These are phyloP conservation scores for Eira barbara DNA, from an alignment of 2,113 vertebrate species.

Conservation along the genomic window DNA sequence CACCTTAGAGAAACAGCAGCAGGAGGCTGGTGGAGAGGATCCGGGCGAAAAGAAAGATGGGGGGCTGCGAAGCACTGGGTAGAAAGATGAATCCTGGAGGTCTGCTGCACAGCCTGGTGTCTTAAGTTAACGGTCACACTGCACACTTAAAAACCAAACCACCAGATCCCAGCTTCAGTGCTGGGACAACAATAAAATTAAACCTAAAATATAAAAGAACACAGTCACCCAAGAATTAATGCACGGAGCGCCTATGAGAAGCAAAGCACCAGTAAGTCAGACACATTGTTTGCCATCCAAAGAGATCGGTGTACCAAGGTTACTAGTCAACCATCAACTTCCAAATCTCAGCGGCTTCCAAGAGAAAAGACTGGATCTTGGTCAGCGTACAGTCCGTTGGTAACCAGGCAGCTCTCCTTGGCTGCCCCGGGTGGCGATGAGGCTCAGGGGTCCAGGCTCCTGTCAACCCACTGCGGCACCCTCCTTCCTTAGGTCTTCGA, in stretches of 20 bases:
- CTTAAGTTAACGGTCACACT: fast-evolving
- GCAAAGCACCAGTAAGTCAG: neutral
- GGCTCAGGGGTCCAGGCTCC: neutral
- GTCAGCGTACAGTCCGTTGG: fast-evolving
- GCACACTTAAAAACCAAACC: neutral
- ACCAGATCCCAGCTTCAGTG: neutral
- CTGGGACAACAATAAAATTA: fast-evolving
- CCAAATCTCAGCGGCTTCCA: neutral
- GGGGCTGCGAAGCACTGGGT: fast-evolving
- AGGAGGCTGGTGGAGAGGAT: neutral
- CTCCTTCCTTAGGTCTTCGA: no score
- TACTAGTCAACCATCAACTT: neutral
- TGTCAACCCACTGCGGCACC: fast-evolving
- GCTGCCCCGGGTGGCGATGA: fast-evolving
- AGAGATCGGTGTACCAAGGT: neutral
- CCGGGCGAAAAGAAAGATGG: neutral
- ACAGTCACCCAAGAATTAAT: neutral
- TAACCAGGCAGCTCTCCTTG: fast-evolving
- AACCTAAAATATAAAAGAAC: neutral
- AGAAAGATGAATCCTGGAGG: neutral
- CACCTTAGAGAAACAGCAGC: neutral
- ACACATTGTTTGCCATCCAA: neutral
- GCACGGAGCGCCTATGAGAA: neutral
- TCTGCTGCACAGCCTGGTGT: fast-evolving
- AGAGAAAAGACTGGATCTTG: neutral